Base-by-base conservation (phyloP, 2,797 vertebrate species). In the Lutjanus argentimaculatus region DNA sequence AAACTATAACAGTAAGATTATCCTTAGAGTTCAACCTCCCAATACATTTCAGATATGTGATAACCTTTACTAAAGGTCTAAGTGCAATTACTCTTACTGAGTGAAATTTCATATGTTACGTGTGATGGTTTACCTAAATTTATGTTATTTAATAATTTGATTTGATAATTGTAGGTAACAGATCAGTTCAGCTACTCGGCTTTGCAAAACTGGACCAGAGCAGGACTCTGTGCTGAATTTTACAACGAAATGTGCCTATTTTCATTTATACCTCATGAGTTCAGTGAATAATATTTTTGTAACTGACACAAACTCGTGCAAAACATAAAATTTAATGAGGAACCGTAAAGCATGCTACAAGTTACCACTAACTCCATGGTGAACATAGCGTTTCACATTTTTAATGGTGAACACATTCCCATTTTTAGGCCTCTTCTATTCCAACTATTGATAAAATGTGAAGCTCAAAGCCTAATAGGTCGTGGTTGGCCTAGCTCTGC, bases 381-480 rank as follows among this genome's bases (percentile, higher is more conserved):
- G 68, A 77, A 72, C 81, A 22, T 75, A 80, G 79, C 68, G 75
- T 70, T 85, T 86, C 72, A 75, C 51, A 75, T 61, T 71, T 84
- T 84, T 91, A 87, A 88, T 78, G 56, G 73, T 78, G 59, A 87
- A 77, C 85, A 78, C 36, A 53, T 82, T 83, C 51, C 40, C 53
- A 51, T 83, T 80, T 84, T 72, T 67, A 22, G 67, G 53, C 46
- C 57, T n/a, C 65, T 77, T 88, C 72, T 80, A 75, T 84, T 87
- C 80, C 79, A 93, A 81, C 85, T 89, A 91, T 91, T 90, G 83
- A 86, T 88, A 74, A 80, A 89, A 89, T 83, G 51, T 46, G 43
- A 71, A 58, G 55, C 69, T 58, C 69, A 64, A 69, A 81, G 87
- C 66, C 76, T 80, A 86, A 88, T 88, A 77, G 80, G 82, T 88